Evolutionary conservation across 2,797 vertebrate species (phyloP), one percentile per base, ranked within the genome.

Genomic region (Geotrypetes seraphini): DNA sequence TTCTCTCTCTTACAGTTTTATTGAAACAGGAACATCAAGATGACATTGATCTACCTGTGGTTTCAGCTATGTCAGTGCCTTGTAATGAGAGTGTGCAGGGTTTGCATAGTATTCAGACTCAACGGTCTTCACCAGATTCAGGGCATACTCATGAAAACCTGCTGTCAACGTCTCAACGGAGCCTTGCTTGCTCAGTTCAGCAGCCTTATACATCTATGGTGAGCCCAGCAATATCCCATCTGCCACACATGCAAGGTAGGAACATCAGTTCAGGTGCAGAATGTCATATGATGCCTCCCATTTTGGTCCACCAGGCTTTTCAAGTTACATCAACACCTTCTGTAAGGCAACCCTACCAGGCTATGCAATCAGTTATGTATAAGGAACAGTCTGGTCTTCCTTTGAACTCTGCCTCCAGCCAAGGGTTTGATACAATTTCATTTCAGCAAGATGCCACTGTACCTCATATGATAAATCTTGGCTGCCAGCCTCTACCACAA

Each of bases 21-120:
- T 87, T 96, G 69, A 99, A 97, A 62, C 89, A 92, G 75, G 94
- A 97, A 73, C 87, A 85, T 61, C 79, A 86, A 76, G 91, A 99
- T 5, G 93, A 98, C 29, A 66, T 88, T 72, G 92, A 97, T 63
- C 72, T 85, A 53, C 51, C 89, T 55, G 53, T 83, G 3, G 66
- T 84, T 55, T 72, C 87, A 6, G 70, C 88, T 45, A 57, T 81
- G 48, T 61, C 67, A 41, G 61, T 93, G 69, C 77, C 87, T 43
- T 90, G 82, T 33, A 42, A 75, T 24, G 63, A 74, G 56, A 69
- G 52, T 12, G 60, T 87, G 20, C 57, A 66, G 30, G 55, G 61
- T 39, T 57, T 76, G n/a, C 53, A 68, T 56, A 39, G 72, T 51
- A 79, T 87, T 53, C 77, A 79, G 57, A 66, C 86, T 60, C 89